Base-by-base conservation (phyloP, 2,113 vertebrate species). In the Coptodon rendalli region DNA sequence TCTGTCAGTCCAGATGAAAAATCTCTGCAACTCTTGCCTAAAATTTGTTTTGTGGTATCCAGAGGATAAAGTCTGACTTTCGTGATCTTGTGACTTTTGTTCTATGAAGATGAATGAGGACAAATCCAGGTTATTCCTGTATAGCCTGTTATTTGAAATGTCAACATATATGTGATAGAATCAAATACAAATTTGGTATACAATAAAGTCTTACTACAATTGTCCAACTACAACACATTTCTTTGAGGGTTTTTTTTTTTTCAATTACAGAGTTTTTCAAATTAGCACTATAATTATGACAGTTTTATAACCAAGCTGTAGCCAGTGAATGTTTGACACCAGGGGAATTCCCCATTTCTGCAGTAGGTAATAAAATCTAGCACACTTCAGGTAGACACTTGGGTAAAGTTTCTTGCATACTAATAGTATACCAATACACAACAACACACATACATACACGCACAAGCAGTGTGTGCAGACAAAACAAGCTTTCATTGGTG, bases 261-360 rank as follows among this genome's bases (percentile, higher is more conserved):
- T 4, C 10, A 38, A 1, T 3, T 38, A 66, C 61, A 22, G 6
- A 38, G 19, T 66, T 71, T 73, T 73, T 45, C 9, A 16, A 71
- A 71, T 43, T 43, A 66, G 61, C 61, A 43, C 38, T 45, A 66
- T 24, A 45, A 73, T 45, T 6, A 73, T 27, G 13, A 73, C n/a
- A 45, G 13, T 24, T 27, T 45, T 73, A 27, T 16, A 16, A 45
- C 66, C 38, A 45, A 73, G 7, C 22, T 73, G 22, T 45, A 27
- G 38, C 38, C 38, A 45, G 1, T 45, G 22, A 45, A 45, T 27
- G 22, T 73, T 45, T 73, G 38, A 27, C 22, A 87, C 81, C 88
- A 91, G 73, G 90, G 87, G 91, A 86, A 81, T 85, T 84, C 89
- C 86, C 80, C 10, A 5, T 57, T 8, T 53, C 17, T 56, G 2